Evolutionary conservation across 2,888 invertebrate species (phyloP).

Genomic region (Drosophila rubida): DNA sequence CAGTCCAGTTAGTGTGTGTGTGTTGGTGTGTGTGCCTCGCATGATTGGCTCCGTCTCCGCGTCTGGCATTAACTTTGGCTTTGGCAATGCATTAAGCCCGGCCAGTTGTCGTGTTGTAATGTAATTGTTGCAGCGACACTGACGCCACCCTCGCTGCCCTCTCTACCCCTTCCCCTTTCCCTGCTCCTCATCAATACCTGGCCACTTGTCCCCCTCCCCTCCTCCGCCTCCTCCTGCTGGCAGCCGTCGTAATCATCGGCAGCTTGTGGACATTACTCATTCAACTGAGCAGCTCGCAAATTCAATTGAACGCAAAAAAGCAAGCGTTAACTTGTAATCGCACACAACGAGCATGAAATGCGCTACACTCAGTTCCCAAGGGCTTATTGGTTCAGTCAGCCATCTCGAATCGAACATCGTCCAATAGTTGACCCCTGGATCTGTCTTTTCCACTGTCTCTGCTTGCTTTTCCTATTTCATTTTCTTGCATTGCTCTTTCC

Average conservation of each 20-base stretch:
- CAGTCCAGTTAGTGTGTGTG: not conserved
- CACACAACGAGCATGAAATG: constrained; percentile 17
- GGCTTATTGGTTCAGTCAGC: constrained; percentile 24
- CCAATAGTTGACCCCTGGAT: no score
- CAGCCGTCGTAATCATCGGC: constrained; percentile 34
- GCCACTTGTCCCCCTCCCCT: constrained; percentile 3
- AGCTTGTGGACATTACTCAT: constrained; percentile 64
- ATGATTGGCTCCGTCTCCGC: constrained; percentile 46
- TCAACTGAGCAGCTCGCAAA: constrained; percentile 55
- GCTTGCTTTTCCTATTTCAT: not conserved
- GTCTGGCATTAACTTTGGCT: constrained; percentile 46
- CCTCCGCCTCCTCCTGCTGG: constrained; percentile 6
- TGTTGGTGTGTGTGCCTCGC: constrained; percentile 25
- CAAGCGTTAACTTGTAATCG: constrained; percentile 32
- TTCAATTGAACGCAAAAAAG: constrained; percentile 57
- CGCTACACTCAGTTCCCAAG: constrained; percentile 22
- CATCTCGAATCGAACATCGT: no score
- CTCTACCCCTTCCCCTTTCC: not conserved
- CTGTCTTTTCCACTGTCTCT: not conserved
- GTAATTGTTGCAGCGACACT: constrained; percentile 55
- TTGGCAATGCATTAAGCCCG: constrained; percentile 25
- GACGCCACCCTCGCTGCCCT: constrained; percentile 45
- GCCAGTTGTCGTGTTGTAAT: constrained; percentile 24
- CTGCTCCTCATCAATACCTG: not conserved
- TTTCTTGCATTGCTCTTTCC: constrained; percentile 9